Conservation (phyloP, 2,113 vertebrate species). For the Mesitornis unicolor region DNA sequence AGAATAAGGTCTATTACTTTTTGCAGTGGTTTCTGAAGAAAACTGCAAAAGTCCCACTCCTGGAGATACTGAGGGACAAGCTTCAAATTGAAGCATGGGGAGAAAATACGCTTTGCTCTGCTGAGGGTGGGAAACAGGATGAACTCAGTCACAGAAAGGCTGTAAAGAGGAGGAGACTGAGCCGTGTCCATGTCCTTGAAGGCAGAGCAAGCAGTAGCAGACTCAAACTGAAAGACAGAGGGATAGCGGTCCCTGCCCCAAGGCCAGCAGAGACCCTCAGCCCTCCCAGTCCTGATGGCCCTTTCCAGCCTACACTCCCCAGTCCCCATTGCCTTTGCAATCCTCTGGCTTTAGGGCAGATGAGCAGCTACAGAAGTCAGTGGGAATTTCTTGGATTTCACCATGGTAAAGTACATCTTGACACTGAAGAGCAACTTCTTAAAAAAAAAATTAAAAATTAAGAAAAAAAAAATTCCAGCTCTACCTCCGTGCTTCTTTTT, state of each 20-base stretch:
- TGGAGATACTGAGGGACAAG: not conserved
- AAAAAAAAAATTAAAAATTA: not conserved
- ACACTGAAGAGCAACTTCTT: not conserved
- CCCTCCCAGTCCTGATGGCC: not conserved
- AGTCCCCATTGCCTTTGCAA: not conserved
- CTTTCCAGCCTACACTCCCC: not conserved
- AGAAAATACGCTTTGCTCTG: not conserved
- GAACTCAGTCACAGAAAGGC: not conserved
- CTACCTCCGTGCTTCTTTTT: not conserved
- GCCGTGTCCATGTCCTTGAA: not conserved
- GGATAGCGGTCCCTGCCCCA: not conserved
- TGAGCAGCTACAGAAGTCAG: not conserved
- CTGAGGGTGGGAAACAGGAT: not conserved
- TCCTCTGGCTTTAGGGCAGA: not conserved
- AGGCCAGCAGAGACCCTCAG: not conserved
- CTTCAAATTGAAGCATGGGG: not conserved
- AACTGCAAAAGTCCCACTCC: not conserved
- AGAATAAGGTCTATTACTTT: not conserved
- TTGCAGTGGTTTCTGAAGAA: not conserved
- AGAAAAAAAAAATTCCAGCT: not conserved
- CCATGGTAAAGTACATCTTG: not conserved
- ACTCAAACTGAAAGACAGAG: not conserved
- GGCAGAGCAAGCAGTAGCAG: not conserved
- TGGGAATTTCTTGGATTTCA: not conserved
- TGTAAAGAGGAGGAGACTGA: not conserved